A percentile compares a stretch with the other conserved stretches of the same genome.
Conservation (phyloP, 2,797 vertebrate species). For the Enteromius afrohamiltoni region DNA sequence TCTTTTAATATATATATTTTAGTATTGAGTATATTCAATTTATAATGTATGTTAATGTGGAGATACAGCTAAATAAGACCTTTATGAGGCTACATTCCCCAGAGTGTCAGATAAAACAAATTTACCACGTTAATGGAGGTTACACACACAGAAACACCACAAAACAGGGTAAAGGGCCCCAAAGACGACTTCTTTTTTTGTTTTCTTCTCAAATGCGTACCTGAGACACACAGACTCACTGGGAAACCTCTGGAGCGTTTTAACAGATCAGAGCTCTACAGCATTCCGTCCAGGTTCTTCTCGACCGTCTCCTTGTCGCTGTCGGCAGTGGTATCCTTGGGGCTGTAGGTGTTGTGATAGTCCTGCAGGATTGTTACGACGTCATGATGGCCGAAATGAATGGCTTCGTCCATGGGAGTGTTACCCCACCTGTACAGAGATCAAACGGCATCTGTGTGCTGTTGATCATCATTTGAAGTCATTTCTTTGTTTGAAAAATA, state of each 20-base stretch:
- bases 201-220: not conserved
- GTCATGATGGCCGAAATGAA: slow-evolving; percentile 97
- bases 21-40: not conserved
- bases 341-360: slow-evolving; percentile 90
- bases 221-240: slow-evolving; percentile 28
- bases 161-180: not conserved
- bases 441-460: not conserved
- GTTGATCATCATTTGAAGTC: not conserved
- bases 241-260: slow-evolving; percentile 4
- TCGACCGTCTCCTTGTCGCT: slow-evolving; percentile 85
- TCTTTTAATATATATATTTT: not conserved
- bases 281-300: slow-evolving; percentile 93
- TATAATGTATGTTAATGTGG: not conserved
- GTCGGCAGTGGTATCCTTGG: slow-evolving; percentile 74
- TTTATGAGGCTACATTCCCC: slow-evolving; percentile 24
- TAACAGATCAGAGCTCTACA: slow-evolving; percentile 70
- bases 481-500: not conserved
- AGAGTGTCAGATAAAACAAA: not conserved
- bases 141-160: not conserved
- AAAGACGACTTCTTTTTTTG: not conserved
- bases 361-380: slow-evolving; percentile 95
- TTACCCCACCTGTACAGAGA: slow-evolving; percentile 89
- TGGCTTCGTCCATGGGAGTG: slow-evolving; percentile 96
- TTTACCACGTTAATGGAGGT: not conserved
- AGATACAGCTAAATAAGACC: slow-evolving; percentile 14